phyloP scores from a whole-genome alignment of 2,113 vertebrate species.

The Callionymus lyra region DNA sequence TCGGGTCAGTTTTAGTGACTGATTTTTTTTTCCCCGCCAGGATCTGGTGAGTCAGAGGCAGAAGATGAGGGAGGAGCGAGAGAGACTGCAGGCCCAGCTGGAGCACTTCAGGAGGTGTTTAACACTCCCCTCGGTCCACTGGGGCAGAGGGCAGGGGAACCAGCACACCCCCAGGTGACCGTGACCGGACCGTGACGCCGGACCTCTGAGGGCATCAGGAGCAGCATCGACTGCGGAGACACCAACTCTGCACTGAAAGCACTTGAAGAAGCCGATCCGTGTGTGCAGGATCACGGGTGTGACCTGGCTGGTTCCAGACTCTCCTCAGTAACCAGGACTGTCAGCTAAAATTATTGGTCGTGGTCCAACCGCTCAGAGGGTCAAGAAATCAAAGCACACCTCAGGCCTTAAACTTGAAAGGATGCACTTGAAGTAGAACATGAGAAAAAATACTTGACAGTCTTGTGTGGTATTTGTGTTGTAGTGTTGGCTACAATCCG shows the following conservation, averaged over 20 bases:
- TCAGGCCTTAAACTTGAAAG: constrained; percentile 61
- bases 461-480: constrained; percentile 34
- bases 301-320: constrained; percentile 12
- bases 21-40: constrained; percentile 44
- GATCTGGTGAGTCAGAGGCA: constrained; percentile 89
- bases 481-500: constrained; percentile 25
- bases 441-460: constrained; percentile 30
- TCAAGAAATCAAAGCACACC: constrained; percentile 53
- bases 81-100: constrained; percentile 90
- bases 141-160: constrained; percentile 84
- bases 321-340: too few species aligned
- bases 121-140: constrained; percentile 83
- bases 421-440: constrained; percentile 51
- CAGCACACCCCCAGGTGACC: constrained; percentile 79
- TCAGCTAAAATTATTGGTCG: constrained; percentile 4
- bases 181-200: constrained; percentile 14
- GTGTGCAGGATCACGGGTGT: constrained; percentile 15
- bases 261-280: constrained; percentile 22
- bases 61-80: constrained; percentile 83
- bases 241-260: constrained; percentile 25
- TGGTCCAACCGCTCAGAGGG: constrained; percentile 24
- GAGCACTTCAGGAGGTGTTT: constrained; percentile 98
- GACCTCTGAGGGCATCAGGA: constrained; percentile 7
- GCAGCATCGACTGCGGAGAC: constrained; percentile 13
- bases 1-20: not conserved